Evolutionary conservation across 2,888 invertebrate species (phyloP).

Genomic region (Tachystola acroxantha): DNA sequence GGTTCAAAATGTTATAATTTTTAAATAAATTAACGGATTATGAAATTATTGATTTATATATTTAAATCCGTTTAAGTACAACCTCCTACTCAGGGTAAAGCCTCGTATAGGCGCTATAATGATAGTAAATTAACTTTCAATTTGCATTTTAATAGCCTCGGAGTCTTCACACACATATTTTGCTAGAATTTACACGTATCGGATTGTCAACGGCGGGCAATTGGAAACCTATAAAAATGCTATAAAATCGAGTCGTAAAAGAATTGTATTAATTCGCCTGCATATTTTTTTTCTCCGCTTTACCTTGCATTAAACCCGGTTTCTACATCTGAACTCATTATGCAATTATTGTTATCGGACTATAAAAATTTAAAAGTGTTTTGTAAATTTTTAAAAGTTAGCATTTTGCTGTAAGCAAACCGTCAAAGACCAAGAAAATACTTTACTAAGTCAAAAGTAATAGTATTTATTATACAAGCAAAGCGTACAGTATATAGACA

Average conservation of each 20-base stretch:
- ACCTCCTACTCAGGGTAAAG: slow-evolving; percentile 11
- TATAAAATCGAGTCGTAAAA: slow-evolving; percentile 71
- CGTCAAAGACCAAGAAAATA: no score
- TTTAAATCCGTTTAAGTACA: slow-evolving; percentile 4
- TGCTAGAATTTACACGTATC: slow-evolving; percentile 66
- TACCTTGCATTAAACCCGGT: slow-evolving; percentile 30
- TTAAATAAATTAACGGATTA: slow-evolving; percentile 5
- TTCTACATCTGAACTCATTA: slow-evolving; percentile 27
- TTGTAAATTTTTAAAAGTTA: slow-evolving; percentile 9
- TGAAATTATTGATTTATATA: slow-evolving; percentile 10
- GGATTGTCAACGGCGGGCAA: slow-evolving; percentile 66
- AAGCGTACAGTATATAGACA: no score
- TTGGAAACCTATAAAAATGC: slow-evolving; percentile 68
- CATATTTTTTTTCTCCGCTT: slow-evolving; percentile 43
- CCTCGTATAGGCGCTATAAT: slow-evolving; percentile 23
- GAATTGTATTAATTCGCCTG: slow-evolving; percentile 55
- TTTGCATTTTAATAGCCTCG: slow-evolving; percentile 63
- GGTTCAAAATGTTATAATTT: no score
- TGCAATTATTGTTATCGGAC: slow-evolving; percentile 22
- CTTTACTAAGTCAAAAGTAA: no score
- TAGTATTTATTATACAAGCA: no score
- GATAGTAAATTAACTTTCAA: slow-evolving; percentile 41
- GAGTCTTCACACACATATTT: slow-evolving; percentile 55
- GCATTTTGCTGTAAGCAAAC: no score
- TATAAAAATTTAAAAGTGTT: no score